Evolutionary conservation across 2,797 vertebrate species (phyloP).

Genomic region (Salmo trutta): DNA sequence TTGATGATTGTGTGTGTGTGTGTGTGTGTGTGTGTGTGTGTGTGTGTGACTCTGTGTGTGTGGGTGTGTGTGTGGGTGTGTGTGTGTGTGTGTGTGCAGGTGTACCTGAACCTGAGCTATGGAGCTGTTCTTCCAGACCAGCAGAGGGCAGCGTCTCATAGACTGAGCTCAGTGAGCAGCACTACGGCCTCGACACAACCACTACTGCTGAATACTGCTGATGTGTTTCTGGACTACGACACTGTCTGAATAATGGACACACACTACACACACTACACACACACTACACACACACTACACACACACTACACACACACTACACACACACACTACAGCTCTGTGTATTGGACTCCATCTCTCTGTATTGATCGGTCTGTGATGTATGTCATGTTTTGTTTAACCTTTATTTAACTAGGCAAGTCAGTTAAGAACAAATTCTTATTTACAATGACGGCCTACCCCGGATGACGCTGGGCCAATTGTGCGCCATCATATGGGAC

Average conservation of each 20-base stretch:
- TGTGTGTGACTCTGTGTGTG: neutral
- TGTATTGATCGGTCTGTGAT: constrained; percentile 15
- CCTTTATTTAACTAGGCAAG: too few relatives aligned
- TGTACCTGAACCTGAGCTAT: constrained; percentile 72
- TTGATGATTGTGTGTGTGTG: neutral
- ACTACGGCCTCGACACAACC: constrained; percentile 91
- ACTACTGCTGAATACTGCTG: constrained; percentile 76
- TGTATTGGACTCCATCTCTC: constrained; percentile 42
- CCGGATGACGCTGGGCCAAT: too few relatives aligned
- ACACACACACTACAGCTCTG: constrained; percentile 21
- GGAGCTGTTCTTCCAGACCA: constrained; percentile 51
- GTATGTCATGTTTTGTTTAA: too few relatives aligned
- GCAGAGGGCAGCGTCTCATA: constrained; percentile 78
- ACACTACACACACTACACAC: neutral
- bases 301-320: constrained; percentile 5
- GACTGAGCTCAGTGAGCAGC: constrained; percentile 94
- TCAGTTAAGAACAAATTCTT: too few relatives aligned
- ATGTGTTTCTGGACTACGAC: constrained; percentile 72
- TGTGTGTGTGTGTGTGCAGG: constrained; percentile 50
- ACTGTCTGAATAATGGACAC: constrained; percentile 8
- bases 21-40: neutral
- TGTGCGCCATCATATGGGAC: too few relatives aligned
- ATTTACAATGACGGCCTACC: too few relatives aligned
- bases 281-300: constrained; percentile 5
- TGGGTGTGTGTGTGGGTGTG: neutral